A percentile compares a stretch with the other conserved stretches of the same genome.
phyloP scores from a whole-genome alignment of 2,797 vertebrate genomes.

The Notolepis coatsorum region DNA sequence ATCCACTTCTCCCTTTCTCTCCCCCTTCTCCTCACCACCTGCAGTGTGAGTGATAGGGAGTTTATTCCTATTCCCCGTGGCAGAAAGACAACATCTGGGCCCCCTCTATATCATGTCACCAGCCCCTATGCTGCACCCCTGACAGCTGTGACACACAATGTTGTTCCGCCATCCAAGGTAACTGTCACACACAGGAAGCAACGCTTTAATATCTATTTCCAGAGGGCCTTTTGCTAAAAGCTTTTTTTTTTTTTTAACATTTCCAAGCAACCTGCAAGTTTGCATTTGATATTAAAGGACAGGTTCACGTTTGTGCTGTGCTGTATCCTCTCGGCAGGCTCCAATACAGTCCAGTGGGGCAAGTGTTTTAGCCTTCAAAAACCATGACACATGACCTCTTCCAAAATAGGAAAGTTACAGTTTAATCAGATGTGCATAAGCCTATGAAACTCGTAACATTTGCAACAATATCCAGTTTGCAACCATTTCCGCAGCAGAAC shows the following conservation, averaged over 20 bases:
- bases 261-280: slow-evolving; percentile 4
- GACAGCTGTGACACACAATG: slow-evolving; percentile 73
- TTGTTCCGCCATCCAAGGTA: slow-evolving; percentile 78
- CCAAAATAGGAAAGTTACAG: too few species aligned
- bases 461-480: too few species aligned
- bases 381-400: too few species aligned
- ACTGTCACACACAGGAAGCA: slow-evolving; percentile 74
- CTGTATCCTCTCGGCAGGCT: neutral
- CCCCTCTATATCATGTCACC: slow-evolving; percentile 38
- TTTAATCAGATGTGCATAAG: too few species aligned
- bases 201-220: slow-evolving; percentile 64
- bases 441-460: too few species aligned
- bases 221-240: slow-evolving; percentile 52
- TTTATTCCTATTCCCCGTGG: slow-evolving; percentile 72
- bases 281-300: too few species aligned
- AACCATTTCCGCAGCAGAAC: too few species aligned
- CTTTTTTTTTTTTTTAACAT: slow-evolving; percentile 33
- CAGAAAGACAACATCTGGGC: slow-evolving; percentile 71
- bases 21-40: slow-evolving; percentile 74
- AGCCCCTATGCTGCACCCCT: slow-evolving; percentile 56
- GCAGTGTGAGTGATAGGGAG: slow-evolving; percentile 67
- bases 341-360: neutral
- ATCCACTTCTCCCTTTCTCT: slow-evolving; percentile 68
- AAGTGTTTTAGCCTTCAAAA: slow-evolving; percentile 13
- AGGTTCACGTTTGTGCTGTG: too few species aligned